These are phyloP conservation scores for Alca torda DNA, from an alignment of 2,797 vertebrate genomes.

Conservation along the genomic window DNA sequence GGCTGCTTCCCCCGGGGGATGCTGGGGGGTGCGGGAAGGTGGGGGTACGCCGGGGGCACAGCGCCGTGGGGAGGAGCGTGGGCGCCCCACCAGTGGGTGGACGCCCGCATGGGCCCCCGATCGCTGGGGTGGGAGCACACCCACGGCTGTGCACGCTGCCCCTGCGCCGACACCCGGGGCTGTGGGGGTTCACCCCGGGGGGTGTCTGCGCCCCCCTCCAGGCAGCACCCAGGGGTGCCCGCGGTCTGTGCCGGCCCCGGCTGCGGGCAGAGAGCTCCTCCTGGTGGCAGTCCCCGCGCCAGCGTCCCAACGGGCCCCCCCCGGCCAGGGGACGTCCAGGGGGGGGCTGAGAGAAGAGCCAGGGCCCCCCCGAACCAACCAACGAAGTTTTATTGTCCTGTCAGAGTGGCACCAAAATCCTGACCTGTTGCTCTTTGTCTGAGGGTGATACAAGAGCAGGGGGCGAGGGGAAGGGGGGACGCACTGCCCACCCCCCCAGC, in stretches of 20 bases:
- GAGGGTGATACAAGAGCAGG: background rate
- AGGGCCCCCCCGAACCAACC: background rate
- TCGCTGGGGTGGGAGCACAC: background rate
- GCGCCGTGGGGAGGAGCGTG: background rate
- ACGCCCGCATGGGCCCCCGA: background rate
- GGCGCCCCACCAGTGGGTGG: background rate
- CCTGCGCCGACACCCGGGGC: no score
- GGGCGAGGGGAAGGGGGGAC: background rate
- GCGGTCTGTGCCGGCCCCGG: no score
- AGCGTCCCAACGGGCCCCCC: background rate
- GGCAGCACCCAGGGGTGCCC: background rate
- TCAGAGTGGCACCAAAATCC: background rate
- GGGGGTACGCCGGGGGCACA: background rate
- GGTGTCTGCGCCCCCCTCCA: no score
- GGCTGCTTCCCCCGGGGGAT: background rate
- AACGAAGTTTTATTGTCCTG: constrained; percentile 38
- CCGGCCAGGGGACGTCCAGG: background rate
- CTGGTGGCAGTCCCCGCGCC: background rate
- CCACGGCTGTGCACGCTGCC: fast-evolving
- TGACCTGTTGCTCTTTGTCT: background rate
- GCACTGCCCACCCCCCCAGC: fast-evolving
- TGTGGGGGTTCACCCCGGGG: background rate
- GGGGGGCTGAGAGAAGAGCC: background rate
- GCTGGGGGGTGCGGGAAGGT: no score
- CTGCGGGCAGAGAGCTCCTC: background rate